These are phyloP conservation scores for Chrysogorgia sp. DNA, from an alignment of 92 coral and sea anemone species.

Conservation along the genomic window DNA sequence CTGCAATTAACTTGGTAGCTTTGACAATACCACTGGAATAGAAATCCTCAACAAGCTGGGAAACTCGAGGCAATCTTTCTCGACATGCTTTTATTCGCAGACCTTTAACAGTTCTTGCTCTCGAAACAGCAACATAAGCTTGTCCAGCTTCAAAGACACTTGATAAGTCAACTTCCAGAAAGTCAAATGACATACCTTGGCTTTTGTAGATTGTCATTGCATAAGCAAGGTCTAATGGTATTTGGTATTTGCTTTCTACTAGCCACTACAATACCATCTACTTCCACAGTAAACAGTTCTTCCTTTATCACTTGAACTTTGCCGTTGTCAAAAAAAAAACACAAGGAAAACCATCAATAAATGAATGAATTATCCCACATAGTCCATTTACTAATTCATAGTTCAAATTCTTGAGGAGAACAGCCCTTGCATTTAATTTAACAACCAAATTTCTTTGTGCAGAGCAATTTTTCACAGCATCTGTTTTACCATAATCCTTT, in stretches of 20 bases:
- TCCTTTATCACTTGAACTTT: slow-evolving; percentile 6
- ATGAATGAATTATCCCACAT: slow-evolving; percentile 34
- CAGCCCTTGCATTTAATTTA: slow-evolving; percentile 40
- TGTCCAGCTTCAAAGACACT: slow-evolving; percentile 52
- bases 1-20: neutral
- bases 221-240: slow-evolving; percentile 44
- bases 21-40: neutral
- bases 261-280: neutral
- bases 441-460: slow-evolving; percentile 8
- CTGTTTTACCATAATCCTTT: slow-evolving; percentile 12
- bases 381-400: slow-evolving; percentile 39
- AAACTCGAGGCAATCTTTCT: neutral
- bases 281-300: slow-evolving; percentile 19
- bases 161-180: slow-evolving; percentile 37
- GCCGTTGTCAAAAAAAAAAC: slow-evolving; percentile 41
- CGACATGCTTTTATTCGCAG: neutral
- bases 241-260: slow-evolving; percentile 37
- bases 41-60: neutral
- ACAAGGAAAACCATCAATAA: slow-evolving; percentile 30
- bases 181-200: slow-evolving; percentile 37
- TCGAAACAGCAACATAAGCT: slow-evolving; percentile 55
- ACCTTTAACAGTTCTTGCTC: neutral
- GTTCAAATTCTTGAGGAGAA: slow-evolving; percentile 36
- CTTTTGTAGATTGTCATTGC: slow-evolving; percentile 49
- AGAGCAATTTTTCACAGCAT: slow-evolving; percentile 19